Conservation (phyloP, 2,113 vertebrate species). For the Cairina moschata region DNA sequence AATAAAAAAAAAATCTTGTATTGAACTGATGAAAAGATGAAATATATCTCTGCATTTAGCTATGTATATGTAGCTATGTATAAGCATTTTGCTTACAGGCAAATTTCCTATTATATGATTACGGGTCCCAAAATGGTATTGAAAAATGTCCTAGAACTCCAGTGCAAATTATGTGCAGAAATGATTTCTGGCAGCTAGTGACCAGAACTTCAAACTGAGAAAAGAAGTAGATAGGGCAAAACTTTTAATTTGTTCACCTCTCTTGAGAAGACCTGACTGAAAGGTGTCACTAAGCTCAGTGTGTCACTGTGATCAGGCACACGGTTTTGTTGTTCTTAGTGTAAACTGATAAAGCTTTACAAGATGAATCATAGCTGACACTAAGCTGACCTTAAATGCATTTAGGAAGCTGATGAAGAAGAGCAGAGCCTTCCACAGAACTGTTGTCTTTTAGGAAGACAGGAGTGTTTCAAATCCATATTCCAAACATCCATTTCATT, state of each 20-base stretch:
- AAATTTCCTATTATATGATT: background rate
- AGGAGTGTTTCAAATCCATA: constrained; percentile 46
- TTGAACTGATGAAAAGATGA: background rate
- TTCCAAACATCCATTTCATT: constrained; percentile 39
- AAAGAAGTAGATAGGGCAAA: constrained; percentile 8
- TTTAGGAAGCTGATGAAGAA: constrained; percentile 60
- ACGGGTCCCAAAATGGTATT: background rate
- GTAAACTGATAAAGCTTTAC: constrained; percentile 53
- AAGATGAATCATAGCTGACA: constrained; percentile 61
- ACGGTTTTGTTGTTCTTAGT: constrained; percentile 2
- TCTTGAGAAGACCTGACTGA: background rate
- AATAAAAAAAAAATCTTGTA: background rate
- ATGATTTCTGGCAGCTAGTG: background rate
- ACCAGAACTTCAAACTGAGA: background rate
- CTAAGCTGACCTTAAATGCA: constrained; percentile 38
- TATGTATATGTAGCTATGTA: background rate
- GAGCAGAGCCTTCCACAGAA: constrained; percentile 9
- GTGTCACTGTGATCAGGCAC: constrained; percentile 7
- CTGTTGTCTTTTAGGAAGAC: constrained; percentile 27
- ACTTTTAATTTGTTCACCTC: constrained; percentile 48
- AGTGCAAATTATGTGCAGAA: background rate
- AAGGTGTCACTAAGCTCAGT: background rate
- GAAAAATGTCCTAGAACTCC: background rate
- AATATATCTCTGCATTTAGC: background rate
- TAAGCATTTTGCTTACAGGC: background rate